Evolutionary conservation across 1,140 invertebrate genomes (phyloP).

Genomic region (Zeugodacus cucurbitae): DNA sequence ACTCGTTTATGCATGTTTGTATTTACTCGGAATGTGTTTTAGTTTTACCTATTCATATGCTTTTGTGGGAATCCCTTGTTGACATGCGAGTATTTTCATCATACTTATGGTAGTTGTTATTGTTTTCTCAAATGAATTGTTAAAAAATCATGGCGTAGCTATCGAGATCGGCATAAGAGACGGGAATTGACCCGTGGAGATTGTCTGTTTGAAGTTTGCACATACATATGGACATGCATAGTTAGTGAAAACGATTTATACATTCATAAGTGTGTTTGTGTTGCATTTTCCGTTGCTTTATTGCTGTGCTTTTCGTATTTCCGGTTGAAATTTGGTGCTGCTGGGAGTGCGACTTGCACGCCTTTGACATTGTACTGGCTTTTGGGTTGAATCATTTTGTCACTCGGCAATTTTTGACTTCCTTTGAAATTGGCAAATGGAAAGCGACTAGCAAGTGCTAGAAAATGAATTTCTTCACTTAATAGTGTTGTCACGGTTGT

Average conservation of each 20-base stretch:
- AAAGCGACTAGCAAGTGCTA: not conserved
- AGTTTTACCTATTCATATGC: not conserved
- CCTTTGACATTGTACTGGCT: not conserved
- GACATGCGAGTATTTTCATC: not conserved
- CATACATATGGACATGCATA: not conserved
- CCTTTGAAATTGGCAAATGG: conserved; percentile 3
- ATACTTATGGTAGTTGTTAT: not conserved
- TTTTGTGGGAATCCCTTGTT: not conserved
- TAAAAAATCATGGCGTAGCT: not conserved
- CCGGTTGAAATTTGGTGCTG: not conserved
- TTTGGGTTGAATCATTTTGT: conserved; percentile 10
- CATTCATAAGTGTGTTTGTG: not conserved
- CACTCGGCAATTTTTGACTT: conserved; percentile 22
- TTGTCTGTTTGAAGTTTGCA: not conserved
- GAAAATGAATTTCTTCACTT: not conserved
- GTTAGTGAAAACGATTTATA: not conserved
- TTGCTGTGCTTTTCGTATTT: conserved; percentile 3
- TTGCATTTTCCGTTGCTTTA: conserved; percentile 13
- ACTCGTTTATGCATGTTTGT: not conserved
- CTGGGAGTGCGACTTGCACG: not conserved
- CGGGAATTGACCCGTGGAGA: not conserved
- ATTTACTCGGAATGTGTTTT: no score
- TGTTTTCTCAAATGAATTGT: not conserved
- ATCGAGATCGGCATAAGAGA: not conserved
- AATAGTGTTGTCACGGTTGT: not conserved